Base-by-base conservation (phyloP, 1,140 invertebrate genomes). In the Drosophila neocordata region DNA sequence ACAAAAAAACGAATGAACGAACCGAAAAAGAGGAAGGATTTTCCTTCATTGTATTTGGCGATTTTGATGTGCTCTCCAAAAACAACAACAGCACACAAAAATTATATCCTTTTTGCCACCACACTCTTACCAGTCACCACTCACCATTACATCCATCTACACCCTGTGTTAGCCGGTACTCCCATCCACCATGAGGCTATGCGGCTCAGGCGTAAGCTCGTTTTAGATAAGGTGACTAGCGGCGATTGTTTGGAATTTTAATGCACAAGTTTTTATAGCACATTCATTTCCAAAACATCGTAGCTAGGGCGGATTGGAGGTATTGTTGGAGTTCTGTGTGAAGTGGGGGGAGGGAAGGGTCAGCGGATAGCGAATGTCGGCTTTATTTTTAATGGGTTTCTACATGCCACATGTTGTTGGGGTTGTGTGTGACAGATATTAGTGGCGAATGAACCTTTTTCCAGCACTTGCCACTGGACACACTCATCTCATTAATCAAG, bases 181-280 rank as follows among this genome's bases (percentile, higher is more conserved):
- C 13, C 8, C 41, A 12, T 52, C 35, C 8, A 9, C 48, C 37
- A 37, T 60, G 18, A 44, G 31, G n/a, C 48, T 48, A 37, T 60
- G 18, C 55, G 31, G 22, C 57, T 62, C 20, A 27, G 41, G 62
- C 65, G 34, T 53, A 41, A 52, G 61, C 71, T 52, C 79, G 82
- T 87, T 85, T 85, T 85, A 85, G 81, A 85, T 85, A 85, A 85
- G 81, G 82, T 81, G 70, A 87, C 84, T 84, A 85, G 83, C 81
- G 72, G 82, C 81, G 67, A 77, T 81, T 85, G 81, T 81, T 81
- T 73, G 81, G 58, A 73, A 81, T 85, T 85, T 69, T 77, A 80
- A 77, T 79, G 73, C 66, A 85, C 73, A 84, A 70, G 64, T 84
- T 84, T 80, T 73, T 76, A 77, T 74, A 53, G 64, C 48, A 48